Conservation (phyloP, 2,797 vertebrate genomes). For the Sciurus carolinensis region DNA sequence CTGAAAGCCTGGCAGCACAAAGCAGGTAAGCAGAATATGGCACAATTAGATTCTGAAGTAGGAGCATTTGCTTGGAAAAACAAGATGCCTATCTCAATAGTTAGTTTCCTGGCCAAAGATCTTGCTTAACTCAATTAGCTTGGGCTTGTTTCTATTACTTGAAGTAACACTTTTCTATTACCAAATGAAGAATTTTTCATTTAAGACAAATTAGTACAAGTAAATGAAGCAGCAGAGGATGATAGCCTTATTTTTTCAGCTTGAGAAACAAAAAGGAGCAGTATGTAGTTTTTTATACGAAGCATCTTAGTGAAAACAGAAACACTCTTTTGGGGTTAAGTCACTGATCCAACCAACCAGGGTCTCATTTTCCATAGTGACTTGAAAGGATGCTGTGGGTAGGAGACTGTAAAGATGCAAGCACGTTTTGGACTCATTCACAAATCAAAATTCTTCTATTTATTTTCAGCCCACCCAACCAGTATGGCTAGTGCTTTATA, state of each 20-base stretch:
- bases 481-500: conserved; percentile 47
- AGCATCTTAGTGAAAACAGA: conserved; percentile 54
- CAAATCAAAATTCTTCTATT: conserved; percentile 51
- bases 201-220: conserved; percentile 80
- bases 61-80: conserved; percentile 78
- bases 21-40: conserved; percentile 72
- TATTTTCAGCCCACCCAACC: neutral
- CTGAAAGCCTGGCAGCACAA: conserved; percentile 65
- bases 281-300: neutral
- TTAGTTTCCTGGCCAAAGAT: conserved; percentile 72
- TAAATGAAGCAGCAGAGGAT: conserved; percentile 51
- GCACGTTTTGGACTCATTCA: conserved; percentile 12
- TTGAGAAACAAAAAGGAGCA: neutral
- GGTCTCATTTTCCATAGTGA: neutral
- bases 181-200: conserved; percentile 75
- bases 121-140: conserved; percentile 75
- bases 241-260: conserved; percentile 40
- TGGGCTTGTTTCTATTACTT: conserved; percentile 76
- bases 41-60: conserved; percentile 67
- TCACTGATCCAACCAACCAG: neutral
- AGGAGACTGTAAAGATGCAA: neutral
- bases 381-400: neutral
- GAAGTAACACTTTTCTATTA: conserved; percentile 77
- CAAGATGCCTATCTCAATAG: conserved; percentile 77
- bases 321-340: neutral